Evolutionary conservation across 2,797 vertebrate species (phyloP).

Genomic region (Triplophysa yarkandensis): DNA sequence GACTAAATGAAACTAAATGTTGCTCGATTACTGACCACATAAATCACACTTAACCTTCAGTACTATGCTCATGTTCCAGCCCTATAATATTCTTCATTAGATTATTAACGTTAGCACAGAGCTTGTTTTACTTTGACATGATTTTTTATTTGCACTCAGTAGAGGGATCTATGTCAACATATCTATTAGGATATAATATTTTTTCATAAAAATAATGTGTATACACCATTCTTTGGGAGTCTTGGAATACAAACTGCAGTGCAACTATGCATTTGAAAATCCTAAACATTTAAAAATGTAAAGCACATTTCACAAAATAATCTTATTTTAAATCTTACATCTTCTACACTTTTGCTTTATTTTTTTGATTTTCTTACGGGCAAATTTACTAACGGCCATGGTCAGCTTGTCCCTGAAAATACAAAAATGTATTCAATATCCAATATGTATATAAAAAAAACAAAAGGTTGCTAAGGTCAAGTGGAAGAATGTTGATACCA

Average conservation of each 20-base stretch:
- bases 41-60: slow-evolving; percentile 42
- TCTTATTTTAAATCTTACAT: background rate
- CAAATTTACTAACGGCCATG: background rate
- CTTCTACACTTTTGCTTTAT: background rate
- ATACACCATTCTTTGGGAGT: no score
- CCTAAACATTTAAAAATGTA: no score
- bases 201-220: no score
- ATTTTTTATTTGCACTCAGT: background rate
- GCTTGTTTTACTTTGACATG: background rate
- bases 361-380: background rate
- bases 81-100: slow-evolving; percentile 10
- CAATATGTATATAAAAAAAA: background rate
- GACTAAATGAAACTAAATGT: slow-evolving; percentile 18
- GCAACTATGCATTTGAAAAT: background rate
- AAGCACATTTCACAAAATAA: no score
- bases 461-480: background rate
- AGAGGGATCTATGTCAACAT: background rate
- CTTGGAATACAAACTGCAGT: no score
- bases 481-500: background rate
- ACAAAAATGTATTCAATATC: slow-evolving; percentile 4
- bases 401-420: background rate
- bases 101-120: background rate
- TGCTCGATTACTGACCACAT: slow-evolving; percentile 34
- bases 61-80: slow-evolving; percentile 10
- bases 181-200: no score